phyloP scores from a whole-genome alignment of 2,888 invertebrate species.

The Eupithecia dodoneata region DNA sequence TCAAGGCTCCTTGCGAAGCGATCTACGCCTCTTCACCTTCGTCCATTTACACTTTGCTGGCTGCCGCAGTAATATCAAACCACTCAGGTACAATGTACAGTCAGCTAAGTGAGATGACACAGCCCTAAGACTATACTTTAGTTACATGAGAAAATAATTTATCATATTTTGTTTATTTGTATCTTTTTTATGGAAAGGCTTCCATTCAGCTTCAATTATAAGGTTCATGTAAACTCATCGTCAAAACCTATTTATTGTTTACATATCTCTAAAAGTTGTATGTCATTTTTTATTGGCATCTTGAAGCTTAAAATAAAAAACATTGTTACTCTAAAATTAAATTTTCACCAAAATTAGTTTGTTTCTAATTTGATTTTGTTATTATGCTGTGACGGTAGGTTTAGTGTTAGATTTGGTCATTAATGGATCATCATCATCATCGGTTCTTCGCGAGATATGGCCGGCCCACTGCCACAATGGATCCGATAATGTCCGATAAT shows the following conservation, averaged over 20 bases:
- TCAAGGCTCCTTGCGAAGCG: constrained; percentile 40
- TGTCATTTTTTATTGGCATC: too few species aligned
- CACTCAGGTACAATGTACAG: constrained; percentile 8
- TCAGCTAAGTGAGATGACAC: not conserved
- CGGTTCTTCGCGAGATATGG: too few species aligned
- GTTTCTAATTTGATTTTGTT: not conserved
- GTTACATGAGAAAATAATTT: not conserved
- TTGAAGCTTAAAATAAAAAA: too few species aligned
- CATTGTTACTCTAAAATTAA: too few species aligned
- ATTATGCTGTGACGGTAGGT: not conserved
- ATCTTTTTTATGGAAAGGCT: too few species aligned
- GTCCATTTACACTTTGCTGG: constrained; percentile 33
- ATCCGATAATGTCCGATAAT: not conserved
- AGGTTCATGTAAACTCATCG: too few species aligned
- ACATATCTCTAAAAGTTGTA: too few species aligned
- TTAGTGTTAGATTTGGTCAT: not conserved
- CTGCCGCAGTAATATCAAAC: constrained; percentile 22
- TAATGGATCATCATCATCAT: not conserved
- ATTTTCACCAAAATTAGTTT: not conserved
- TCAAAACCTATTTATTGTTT: too few species aligned
- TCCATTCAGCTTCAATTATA: too few species aligned
- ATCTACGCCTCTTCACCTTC: constrained; percentile 36
- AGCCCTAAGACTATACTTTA: not conserved
- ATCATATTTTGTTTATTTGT: too few species aligned
- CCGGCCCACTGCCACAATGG: too few species aligned